A percentile compares a stretch with the other conserved stretches of the same genome.
These are phyloP conservation scores for Lordiphosa mommai DNA, from an alignment of 1,140 invertebrate species.

Conservation along the genomic window DNA sequence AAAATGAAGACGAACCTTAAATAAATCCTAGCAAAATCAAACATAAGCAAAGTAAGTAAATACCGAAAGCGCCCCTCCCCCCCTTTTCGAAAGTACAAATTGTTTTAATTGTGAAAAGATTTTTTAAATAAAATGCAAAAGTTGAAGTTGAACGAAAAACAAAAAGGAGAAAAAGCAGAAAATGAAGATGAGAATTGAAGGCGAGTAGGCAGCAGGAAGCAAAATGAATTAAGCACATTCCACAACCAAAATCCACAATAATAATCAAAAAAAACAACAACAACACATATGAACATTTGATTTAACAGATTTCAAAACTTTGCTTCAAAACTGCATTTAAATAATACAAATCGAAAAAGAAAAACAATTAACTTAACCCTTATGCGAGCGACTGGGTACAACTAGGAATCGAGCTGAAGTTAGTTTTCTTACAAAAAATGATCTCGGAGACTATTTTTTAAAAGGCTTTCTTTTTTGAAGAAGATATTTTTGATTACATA, in stretches of 20 bases:
- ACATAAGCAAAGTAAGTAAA: conserved; percentile 33
- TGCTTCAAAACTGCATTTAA: too few species aligned
- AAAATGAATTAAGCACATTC: background rate
- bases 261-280: background rate
- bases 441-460: too few species aligned
- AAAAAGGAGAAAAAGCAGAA: conserved; percentile 1
- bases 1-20: conserved; percentile 44
- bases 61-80: conserved; percentile 71
- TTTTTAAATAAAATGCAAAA: conserved; percentile 62
- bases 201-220: conserved; percentile 23
- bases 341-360: too few species aligned
- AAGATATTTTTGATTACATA: too few species aligned
- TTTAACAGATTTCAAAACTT: too few species aligned
- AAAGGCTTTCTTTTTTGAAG: too few species aligned
- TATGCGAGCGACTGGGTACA: too few species aligned
- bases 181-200: conserved; percentile 23
- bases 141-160: conserved; percentile 34
- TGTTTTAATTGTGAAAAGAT: conserved; percentile 79
- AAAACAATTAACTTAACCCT: too few species aligned
- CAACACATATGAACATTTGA: too few species aligned
- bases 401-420: too few species aligned
- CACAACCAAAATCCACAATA: background rate
- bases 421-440: too few species aligned
- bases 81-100: conserved; percentile 80
- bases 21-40: conserved; percentile 69